Base-by-base conservation (phyloP, 2,888 invertebrate genomes). In the Apodemia arnacis region DNA sequence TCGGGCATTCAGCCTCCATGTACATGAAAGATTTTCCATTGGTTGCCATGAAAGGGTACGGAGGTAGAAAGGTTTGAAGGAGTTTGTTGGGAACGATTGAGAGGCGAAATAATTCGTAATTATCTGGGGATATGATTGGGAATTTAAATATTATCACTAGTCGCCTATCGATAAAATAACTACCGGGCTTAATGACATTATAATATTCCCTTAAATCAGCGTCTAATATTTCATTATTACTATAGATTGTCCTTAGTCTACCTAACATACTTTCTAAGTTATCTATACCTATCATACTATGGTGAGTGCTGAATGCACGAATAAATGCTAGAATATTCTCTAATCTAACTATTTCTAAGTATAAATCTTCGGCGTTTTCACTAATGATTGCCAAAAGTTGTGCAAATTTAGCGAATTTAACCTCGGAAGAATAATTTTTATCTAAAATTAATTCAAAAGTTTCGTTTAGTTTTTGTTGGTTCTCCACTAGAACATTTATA, bases 281-380 rank as follows among this genome's bases (percentile, higher is more conserved):
- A 73, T 87, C 84, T 77, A 87, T 78, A 11, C 72, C 41, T 83
- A 91, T 70, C 85, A 91, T 89, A 10, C 80, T 77, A 80, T 88
- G 91, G 72, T 91, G 91, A 13, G 80, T 84, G 59, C 84, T 88
- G 3, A 86, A 83, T 27, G 85, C 79, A 85, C 54, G 84, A 69
- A 84, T 89, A 82, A 90, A 92, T 76, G 83, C 89, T 83, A 89
- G 69, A 13, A 78, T 86, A 86, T 91, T 86, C 79, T 90, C 89
- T 85, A 87, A 75, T 72, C 83, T 87, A 73, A 82, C 73, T 81
- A 91, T 24, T 66, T 91, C 87, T 69, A 31, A 15, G 27, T 49
- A 49, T 8, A 91, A 34, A 4, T 88, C 89, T 7, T 88, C 87
- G 18, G 84, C 63, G 49, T 90, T 90, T 74, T 91, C 87, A 4